Percentiles rank a stretch among this genome's conserved stretches.
Evolutionary conservation across 92 coral and sea anemone species (phyloP).

Genomic region (Plumapathes pennacea): DNA sequence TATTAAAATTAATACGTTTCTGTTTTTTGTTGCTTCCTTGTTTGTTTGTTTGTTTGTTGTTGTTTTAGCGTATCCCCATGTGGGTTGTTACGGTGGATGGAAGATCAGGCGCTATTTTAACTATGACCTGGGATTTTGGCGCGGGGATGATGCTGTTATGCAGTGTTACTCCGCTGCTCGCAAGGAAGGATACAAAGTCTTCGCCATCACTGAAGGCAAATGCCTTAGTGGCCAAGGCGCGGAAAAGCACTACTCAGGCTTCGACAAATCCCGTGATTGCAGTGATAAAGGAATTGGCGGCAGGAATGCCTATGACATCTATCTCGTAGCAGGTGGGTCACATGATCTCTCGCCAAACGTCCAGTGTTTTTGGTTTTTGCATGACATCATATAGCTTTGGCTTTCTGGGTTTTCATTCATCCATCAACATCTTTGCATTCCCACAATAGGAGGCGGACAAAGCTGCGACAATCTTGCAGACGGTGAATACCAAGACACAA

Average conservation of each 20-base stretch:
- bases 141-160: background rate
- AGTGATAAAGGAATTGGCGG: background rate
- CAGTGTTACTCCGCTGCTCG: slow-evolving; percentile 6
- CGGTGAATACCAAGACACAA: slow-evolving; percentile 15
- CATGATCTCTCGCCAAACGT: no score
- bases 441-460: background rate
- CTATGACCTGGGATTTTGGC: background rate
- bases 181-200: background rate
- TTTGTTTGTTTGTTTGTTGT: no score
- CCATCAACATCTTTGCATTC: no score
- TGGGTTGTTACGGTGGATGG: slow-evolving; percentile 4
- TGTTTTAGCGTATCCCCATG: background rate
- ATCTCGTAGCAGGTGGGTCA: background rate
- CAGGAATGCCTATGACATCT: background rate
- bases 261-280: background rate
- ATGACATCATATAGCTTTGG: no score
- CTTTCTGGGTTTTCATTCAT: no score
- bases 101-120: slow-evolving; percentile 2
- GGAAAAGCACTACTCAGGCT: background rate
- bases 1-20: no score
- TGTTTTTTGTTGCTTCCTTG: no score
- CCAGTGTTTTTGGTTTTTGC: no score
- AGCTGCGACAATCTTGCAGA: slow-evolving; percentile 11
- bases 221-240: background rate
- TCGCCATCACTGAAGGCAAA: slow-evolving; percentile 5